phyloP scores from a whole-genome alignment of 1,140 invertebrate species.

The Drosophila paulistorum region DNA sequence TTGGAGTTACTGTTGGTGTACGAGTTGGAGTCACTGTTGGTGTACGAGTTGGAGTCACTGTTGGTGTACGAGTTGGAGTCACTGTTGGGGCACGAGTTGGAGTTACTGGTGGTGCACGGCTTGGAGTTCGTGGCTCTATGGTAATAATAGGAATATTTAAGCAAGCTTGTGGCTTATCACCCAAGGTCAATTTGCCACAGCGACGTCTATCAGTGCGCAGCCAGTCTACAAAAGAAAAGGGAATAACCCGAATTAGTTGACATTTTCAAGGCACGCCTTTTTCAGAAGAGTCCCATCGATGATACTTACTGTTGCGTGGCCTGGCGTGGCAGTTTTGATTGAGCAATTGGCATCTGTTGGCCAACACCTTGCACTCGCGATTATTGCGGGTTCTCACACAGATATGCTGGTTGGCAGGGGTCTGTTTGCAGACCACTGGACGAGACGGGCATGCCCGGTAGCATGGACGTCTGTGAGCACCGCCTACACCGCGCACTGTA shows the following conservation, averaged over 20 bases:
- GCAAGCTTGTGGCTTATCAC: conserved; percentile 55
- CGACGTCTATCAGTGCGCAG: conserved; percentile 43
- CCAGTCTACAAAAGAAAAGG: conserved; percentile 50
- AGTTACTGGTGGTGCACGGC: background rate
- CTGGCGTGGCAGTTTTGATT: conserved; percentile 57
- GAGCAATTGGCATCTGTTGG: conserved; percentile 58
- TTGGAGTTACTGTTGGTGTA: background rate
- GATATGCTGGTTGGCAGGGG: conserved; percentile 36
- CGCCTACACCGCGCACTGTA: conserved; percentile 36
- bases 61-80: background rate
- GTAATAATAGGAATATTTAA: background rate
- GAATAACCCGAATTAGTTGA: background rate
- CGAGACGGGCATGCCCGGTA: conserved; percentile 38
- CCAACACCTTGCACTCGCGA: conserved; percentile 48
- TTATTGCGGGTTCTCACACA: conserved; percentile 49
- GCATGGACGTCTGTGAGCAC: conserved; percentile 31
- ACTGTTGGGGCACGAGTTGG: background rate
- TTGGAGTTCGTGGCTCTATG: too few species aligned
- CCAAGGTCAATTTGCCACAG: conserved; percentile 49
- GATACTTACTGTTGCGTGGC: conserved; percentile 60
- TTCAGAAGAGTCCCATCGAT: too few species aligned
- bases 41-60: background rate
- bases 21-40: background rate
- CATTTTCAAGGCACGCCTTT: too few species aligned
- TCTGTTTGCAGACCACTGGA: conserved; percentile 32